Evolutionary conservation across 1,140 invertebrate species (phyloP).

Genomic region (Danaus plexippus): DNA sequence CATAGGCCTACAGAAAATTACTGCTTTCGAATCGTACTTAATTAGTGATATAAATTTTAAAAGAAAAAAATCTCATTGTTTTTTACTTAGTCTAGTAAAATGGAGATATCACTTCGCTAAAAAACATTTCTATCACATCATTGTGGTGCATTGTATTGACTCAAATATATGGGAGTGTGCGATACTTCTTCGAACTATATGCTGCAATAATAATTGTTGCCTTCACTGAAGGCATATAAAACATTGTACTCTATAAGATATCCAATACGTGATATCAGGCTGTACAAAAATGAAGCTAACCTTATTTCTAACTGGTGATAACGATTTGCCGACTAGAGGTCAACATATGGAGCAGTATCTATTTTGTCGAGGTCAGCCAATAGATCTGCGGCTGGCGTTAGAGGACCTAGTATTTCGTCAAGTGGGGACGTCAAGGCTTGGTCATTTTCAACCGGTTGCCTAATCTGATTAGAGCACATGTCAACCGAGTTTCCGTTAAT

Average conservation of each 20-base stretch:
- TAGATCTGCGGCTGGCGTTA: conserved; percentile 46
- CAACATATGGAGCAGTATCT: conserved; percentile 54
- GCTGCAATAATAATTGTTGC: conserved; percentile 33
- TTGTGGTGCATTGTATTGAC: conserved; percentile 56
- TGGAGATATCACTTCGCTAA: conserved; percentile 19
- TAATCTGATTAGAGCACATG: conserved; percentile 39
- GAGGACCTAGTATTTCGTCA: conserved; percentile 51
- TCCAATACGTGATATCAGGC: conserved; percentile 41
- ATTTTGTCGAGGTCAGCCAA: conserved; percentile 64
- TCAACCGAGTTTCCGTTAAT: conserved; percentile 74
- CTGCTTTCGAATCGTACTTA: too few relatives aligned
- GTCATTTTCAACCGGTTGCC: conserved; percentile 41
- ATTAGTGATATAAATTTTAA: background rate
- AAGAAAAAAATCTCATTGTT: conserved; percentile 18
- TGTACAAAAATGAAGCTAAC: conserved; percentile 40
- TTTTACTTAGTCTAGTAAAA: conserved; percentile 18
- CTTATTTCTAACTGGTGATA: conserved; percentile 25
- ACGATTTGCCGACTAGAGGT: conserved; percentile 47
- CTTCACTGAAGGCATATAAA: conserved; percentile 66
- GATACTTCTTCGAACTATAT: conserved; percentile 41
- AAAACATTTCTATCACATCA: conserved; percentile 49
- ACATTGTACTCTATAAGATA: conserved; percentile 58
- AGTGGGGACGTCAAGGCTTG: conserved; percentile 47
- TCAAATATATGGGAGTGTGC: conserved; percentile 55
- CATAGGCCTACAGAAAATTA: too few relatives aligned